phyloP scores from a whole-genome alignment of 30 jellyfish, hydroid and myxozoan genomes.

The Calvadosia cruxmelitensis region DNA sequence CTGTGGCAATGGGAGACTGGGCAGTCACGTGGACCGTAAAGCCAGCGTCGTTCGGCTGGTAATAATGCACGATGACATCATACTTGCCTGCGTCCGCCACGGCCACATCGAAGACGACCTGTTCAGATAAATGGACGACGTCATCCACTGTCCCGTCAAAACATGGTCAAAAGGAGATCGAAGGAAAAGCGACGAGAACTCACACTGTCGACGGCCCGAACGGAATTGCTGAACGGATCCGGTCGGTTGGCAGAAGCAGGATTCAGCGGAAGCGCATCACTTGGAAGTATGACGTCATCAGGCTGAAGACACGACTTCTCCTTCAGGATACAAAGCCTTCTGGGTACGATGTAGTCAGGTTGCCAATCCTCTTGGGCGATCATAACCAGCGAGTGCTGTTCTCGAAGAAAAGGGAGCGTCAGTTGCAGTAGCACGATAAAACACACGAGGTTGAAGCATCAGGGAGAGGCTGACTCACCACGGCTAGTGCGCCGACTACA shows the following conservation, averaged over 20 bases:
- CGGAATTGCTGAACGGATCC: conserved; percentile 18
- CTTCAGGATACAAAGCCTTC: conserved; percentile 18
- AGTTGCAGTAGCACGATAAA: too few species aligned
- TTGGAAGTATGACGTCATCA: conserved; percentile 26
- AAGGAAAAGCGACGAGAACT: too few species aligned
- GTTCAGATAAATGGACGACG: too few species aligned
- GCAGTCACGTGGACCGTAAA: conserved; percentile 10
- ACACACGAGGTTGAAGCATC: too few species aligned
- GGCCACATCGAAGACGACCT: conserved; percentile 7
- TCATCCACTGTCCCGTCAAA: too few species aligned
- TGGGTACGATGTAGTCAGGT: conserved; percentile 42
- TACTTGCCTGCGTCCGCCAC: neutral
- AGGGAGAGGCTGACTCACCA: conserved; percentile 49
- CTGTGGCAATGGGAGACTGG: neutral
- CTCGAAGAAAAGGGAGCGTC: too few species aligned
- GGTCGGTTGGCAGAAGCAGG: conserved; percentile 24
- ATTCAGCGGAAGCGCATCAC: conserved; percentile 11
- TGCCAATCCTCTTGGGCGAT: conserved; percentile 8
- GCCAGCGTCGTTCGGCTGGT: conserved; percentile 38
- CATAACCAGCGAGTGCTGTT: neutral
- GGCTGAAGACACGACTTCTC: conserved; percentile 21
- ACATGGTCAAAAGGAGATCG: too few species aligned
- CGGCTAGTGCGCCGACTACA: conserved; percentile 42
- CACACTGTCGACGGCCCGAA: conserved; percentile 10
- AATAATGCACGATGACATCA: conserved; percentile 18